These are phyloP conservation scores for Argyrosomus japonicus DNA, from an alignment of 2,113 vertebrate genomes.

Conservation along the genomic window DNA sequence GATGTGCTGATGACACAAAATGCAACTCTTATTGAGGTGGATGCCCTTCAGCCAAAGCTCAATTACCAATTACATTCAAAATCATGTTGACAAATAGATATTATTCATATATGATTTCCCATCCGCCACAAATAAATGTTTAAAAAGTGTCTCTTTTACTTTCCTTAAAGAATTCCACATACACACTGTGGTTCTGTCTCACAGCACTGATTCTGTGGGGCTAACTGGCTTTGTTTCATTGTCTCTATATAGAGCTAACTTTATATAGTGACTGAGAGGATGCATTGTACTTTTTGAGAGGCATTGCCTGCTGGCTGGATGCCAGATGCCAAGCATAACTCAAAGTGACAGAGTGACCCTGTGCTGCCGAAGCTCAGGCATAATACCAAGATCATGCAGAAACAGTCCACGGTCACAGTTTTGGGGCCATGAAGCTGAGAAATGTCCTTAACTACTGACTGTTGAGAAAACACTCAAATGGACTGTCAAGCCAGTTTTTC, in stretches of 20 bases:
- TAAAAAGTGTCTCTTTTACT: background rate
- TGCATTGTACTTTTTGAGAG: slow-evolving; percentile 65
- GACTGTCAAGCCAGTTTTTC: background rate
- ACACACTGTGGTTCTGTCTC: slow-evolving; percentile 9
- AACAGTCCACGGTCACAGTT: slow-evolving; percentile 39
- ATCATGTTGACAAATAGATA: background rate
- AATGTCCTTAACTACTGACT: slow-evolving; percentile 45
- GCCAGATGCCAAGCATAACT: slow-evolving; percentile 76
- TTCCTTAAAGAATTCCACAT: background rate
- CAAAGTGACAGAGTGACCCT: slow-evolving; percentile 76
- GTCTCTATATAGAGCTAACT: slow-evolving; percentile 54
- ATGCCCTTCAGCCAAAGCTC: background rate
- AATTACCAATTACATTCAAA: background rate
- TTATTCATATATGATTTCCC: background rate
- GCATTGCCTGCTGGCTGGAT: slow-evolving; percentile 56
- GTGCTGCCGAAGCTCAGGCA: slow-evolving; percentile 59
- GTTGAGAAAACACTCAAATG: slow-evolving; percentile 20
- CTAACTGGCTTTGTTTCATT: slow-evolving; percentile 20
- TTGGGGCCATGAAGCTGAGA: slow-evolving; percentile 23
- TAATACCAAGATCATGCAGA: slow-evolving; percentile 65
- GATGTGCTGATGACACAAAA: background rate
- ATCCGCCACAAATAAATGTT: background rate
- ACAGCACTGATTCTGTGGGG: background rate
- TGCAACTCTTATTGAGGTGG: background rate
- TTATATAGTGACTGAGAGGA: slow-evolving; percentile 42